Evolutionary conservation across 1,140 invertebrate species (phyloP).

Genomic region (Drosophila dunni): DNA sequence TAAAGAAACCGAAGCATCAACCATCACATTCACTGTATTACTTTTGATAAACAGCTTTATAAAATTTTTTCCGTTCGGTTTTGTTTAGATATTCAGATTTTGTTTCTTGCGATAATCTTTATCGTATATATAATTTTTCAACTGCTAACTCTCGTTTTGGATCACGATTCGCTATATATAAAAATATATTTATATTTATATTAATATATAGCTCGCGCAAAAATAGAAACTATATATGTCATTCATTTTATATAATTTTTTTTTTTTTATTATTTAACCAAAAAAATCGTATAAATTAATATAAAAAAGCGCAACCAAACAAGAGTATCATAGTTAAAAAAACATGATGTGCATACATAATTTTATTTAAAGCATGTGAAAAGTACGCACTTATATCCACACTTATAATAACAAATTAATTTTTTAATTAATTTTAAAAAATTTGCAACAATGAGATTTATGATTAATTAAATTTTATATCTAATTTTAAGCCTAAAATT

Average conservation of each 20-base stretch:
- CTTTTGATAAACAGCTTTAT: constrained; percentile 41
- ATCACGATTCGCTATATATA: constrained; percentile 12
- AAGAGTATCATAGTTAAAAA: constrained; percentile 11
- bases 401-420: not conserved
- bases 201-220: not conserved
- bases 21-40: constrained; percentile 45
- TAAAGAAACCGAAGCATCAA: constrained; percentile 20
- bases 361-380: constrained; percentile 25
- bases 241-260: constrained; percentile 33
- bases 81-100: not conserved
- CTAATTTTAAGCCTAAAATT: constrained; percentile 40
- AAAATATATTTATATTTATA: no score
- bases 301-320: constrained; percentile 17
- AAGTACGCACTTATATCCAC: constrained; percentile 27
- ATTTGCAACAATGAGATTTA: constrained; percentile 45
- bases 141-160: not conserved
- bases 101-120: constrained; percentile 5
- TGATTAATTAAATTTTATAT: constrained; percentile 45
- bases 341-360: constrained; percentile 14
- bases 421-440: no score
- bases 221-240: constrained; percentile 19
- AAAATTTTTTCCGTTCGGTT: not conserved
- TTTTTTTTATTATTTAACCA: constrained; percentile 29
- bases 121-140: constrained; percentile 12
- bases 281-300: constrained; percentile 1